Base-by-base conservation (phyloP, 2,113 vertebrate genomes). In the Atractosteus spatula region DNA sequence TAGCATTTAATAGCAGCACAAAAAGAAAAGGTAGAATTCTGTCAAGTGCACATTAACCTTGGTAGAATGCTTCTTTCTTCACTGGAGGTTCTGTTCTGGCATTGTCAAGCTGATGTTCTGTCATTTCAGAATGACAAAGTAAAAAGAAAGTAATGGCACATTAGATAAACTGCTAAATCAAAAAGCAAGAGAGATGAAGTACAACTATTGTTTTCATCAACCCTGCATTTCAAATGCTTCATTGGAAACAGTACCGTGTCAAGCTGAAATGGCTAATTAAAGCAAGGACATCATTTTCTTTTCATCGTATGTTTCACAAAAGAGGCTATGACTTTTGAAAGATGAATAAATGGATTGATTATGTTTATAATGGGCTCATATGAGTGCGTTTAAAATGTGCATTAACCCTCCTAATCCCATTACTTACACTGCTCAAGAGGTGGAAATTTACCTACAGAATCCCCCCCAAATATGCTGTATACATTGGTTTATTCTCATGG, bases 181-280 rank as follows among this genome's bases (percentile, higher is more conserved):
- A 59, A 59, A 3, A 3, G 14, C 57, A 59, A 13, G 6, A 14
- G 57, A 59, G 11, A 59, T 59, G 57, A 59, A 16, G 57, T 3
- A 59, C 14, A 16, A 13, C n/a, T 59, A 59, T 59, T 59, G 57
- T 59, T 16, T 59, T 59, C 57, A 59, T 13, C 57, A 59, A n/a
- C 5, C 13, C 57, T 59, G 57, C n/a, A 16, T 64, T 64, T 43
- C 41, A 64, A 29, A 6, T 10, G 8, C 62, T 64, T 64, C 16
- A 8, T 13, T 64, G 16, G 17, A 64, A 64, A 29, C 62, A 64
- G 41, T 41, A 17, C 41, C 3, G 41, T 29, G 29, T 17, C 62
- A 64, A 5, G 41, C 10, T 64, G 59, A 71, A 16, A 64, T 54
- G 62, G 70, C 70, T 71, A 71, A 71, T 71, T 71, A 71, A 71